phyloP scores from a whole-genome alignment of 2,113 vertebrate species.

The Thalassarche chlororhynchos region DNA sequence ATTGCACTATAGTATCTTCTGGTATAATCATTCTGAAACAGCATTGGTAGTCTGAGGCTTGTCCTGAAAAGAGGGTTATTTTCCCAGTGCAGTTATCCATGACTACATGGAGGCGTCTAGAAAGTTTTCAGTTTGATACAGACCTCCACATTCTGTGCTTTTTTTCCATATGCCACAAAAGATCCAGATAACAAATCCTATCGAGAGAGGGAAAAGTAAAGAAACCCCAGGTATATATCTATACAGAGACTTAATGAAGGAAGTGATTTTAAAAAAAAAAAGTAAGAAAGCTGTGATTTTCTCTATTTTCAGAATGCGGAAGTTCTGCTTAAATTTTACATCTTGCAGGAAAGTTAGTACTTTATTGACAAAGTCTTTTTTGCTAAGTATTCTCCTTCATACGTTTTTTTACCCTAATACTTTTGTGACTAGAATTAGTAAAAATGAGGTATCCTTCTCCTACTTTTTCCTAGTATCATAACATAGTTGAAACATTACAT shows the following conservation, averaged over 20 bases:
- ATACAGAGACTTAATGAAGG: background rate
- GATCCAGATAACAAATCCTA: background rate
- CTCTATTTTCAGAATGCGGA: background rate
- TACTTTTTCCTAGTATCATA: background rate
- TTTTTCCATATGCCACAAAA: background rate
- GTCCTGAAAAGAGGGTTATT: background rate
- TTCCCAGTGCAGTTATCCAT: background rate
- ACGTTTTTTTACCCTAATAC: background rate
- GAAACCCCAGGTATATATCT: background rate
- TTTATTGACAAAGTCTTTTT: background rate
- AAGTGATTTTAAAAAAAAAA: background rate
- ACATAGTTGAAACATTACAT: background rate
- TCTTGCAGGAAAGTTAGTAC: background rate
- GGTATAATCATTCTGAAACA: background rate
- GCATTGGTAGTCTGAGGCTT: background rate
- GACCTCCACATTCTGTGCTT: background rate
- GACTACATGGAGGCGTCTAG: background rate
- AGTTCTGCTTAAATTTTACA: background rate
- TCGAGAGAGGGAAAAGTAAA: background rate
- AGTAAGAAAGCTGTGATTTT: background rate
- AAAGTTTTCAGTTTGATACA: background rate
- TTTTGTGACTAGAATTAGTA: background rate
- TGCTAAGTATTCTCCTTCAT: background rate
- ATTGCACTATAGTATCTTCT: background rate
- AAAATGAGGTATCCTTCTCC: background rate